A percentile compares a stretch with the other conserved stretches of the same genome.
Evolutionary conservation across 1,140 invertebrate genomes (phyloP).

Genomic region (Sitophilus oryzae): DNA sequence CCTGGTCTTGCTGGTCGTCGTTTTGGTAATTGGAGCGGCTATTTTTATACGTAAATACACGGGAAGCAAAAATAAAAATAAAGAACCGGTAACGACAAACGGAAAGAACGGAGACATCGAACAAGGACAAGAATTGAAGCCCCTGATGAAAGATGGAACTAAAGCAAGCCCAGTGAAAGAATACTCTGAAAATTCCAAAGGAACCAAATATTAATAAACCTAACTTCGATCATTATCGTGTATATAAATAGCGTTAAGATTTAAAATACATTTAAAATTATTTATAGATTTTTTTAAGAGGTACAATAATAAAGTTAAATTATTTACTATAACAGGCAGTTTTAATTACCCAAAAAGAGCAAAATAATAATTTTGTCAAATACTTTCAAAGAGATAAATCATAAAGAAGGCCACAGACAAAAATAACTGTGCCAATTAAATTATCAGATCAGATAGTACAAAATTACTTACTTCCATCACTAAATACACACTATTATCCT

Average conservation of each 20-base stretch:
- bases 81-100: conserved; percentile 1
- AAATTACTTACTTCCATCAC: conserved; percentile 83
- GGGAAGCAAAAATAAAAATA: conserved; percentile 27
- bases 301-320: too few relatives aligned
- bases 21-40: conserved; percentile 45
- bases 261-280: too few relatives aligned
- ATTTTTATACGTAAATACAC: conserved; percentile 47
- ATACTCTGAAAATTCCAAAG: too few relatives aligned
- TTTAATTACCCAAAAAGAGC: background rate
- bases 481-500: conserved; percentile 86
- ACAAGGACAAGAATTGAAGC: conserved; percentile 35
- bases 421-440: too few relatives aligned
- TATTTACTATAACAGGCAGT: too few relatives aligned
- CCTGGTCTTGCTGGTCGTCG: conserved; percentile 46
- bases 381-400: too few relatives aligned
- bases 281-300: too few relatives aligned
- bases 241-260: too few relatives aligned
- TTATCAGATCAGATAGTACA: background rate
- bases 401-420: too few relatives aligned
- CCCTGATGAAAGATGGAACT: conserved; percentile 27
- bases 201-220: too few relatives aligned
- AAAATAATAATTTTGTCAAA: too few relatives aligned
- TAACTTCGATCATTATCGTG: too few relatives aligned
- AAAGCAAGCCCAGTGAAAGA: conserved; percentile 18
- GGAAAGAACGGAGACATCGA: conserved; percentile 24